These are phyloP conservation scores for Drosophila leontia DNA, from an alignment of 1,140 invertebrate genomes.

Conservation along the genomic window DNA sequence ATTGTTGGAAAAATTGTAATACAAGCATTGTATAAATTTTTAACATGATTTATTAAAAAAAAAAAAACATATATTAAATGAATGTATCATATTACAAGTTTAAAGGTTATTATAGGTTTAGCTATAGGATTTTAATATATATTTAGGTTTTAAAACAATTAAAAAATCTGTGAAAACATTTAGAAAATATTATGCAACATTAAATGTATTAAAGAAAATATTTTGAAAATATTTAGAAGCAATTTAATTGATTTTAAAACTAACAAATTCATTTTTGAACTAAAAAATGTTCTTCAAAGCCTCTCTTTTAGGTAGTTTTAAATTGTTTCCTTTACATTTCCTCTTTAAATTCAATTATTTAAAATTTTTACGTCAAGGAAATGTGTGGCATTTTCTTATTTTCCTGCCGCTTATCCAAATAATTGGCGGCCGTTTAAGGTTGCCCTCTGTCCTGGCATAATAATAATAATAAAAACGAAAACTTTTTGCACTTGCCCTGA, in stretches of 20 bases:
- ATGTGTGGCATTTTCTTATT: background rate
- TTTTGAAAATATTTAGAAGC: no score
- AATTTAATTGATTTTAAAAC: no score
- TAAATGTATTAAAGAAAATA: no score
- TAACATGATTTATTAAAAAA: no score
- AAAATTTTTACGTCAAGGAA: background rate
- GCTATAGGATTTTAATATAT: background rate
- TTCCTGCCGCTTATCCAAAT: conserved; percentile 25
- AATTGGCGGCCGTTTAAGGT: conserved; percentile 46
- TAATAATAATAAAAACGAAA: conserved; percentile 16
- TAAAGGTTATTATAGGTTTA: background rate
- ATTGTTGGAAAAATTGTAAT: no score
- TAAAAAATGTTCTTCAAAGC: background rate
- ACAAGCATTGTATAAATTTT: no score
- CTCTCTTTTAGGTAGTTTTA: background rate
- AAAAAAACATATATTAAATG: background rate
- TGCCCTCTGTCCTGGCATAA: conserved; percentile 14
- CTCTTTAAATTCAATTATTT: background rate
- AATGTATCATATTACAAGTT: no score
- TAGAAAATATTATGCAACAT: no score
- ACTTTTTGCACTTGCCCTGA: conserved; percentile 18
- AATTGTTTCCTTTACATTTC: background rate
- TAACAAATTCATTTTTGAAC: no score
- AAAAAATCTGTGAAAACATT: background rate
- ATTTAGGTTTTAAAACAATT: background rate